A percentile compares a stretch with the other conserved stretches of the same genome.
Evolutionary conservation across 37 sponge, comb jelly and placozoan species (phyloP).

Genomic region (Petrosia ficiformis): DNA sequence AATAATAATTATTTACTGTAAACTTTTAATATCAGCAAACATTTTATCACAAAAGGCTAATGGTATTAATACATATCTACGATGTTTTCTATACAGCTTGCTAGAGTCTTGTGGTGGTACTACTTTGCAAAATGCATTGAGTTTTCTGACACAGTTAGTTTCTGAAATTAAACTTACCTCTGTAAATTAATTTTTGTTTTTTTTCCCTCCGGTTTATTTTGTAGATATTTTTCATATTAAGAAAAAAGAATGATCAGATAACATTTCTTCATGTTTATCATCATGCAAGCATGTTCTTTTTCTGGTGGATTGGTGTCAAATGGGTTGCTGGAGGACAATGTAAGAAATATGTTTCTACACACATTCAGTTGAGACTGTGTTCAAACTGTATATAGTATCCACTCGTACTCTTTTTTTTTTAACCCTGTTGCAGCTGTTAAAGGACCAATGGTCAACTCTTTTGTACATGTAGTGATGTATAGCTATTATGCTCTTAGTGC

Average conservation of each 20-base stretch:
- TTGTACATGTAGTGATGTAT: constrained; percentile 93
- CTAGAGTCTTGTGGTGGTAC: constrained; percentile 90
- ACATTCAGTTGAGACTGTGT: too few species aligned
- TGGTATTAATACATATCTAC: too few species aligned
- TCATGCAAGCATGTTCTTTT: constrained; percentile 87
- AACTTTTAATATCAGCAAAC: too few species aligned
- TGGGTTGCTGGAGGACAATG: constrained; percentile 97
- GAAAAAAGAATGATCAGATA: constrained; percentile 90
- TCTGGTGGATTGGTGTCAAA: constrained; percentile 96
- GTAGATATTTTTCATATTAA: constrained; percentile 88
- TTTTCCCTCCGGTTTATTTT: too few species aligned
- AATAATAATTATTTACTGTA: too few species aligned
- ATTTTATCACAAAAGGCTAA: too few species aligned
- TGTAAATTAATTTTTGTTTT: too few species aligned
- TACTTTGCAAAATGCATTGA: constrained; percentile 90
- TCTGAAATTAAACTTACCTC: not conserved
- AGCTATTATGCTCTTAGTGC: constrained; percentile 86
- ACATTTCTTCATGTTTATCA: constrained; percentile 97
- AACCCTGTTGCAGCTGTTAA: constrained; percentile 45
- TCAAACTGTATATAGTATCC: not conserved
- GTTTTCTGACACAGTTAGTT: constrained; percentile 88
- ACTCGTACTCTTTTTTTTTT: not conserved
- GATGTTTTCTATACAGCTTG: constrained; percentile 61
- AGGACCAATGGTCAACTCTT: constrained; percentile 75
- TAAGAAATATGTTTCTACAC: constrained; percentile 31